Percentiles rank a stretch among this genome's conserved stretches.
These are phyloP conservation scores for Columbina picui DNA, from an alignment of 2,113 vertebrate species.

Conservation along the genomic window DNA sequence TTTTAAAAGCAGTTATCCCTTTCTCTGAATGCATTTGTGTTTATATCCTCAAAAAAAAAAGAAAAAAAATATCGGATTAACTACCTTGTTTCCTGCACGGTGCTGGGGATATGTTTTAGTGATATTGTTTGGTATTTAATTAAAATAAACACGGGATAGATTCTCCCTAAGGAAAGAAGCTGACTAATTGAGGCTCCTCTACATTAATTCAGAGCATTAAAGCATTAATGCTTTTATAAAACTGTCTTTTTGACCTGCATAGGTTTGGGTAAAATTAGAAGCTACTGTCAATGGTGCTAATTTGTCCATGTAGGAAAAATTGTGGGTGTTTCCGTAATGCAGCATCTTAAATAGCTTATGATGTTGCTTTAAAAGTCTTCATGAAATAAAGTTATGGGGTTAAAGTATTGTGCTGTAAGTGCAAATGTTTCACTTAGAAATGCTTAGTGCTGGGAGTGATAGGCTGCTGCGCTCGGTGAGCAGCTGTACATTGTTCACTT, in stretches of 20 bases:
- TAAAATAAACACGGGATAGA: not conserved
- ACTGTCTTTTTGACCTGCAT: not conserved
- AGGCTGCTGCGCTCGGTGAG: not conserved
- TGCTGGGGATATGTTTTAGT: not conserved
- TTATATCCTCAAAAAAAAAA: not conserved
- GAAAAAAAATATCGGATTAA: not conserved
- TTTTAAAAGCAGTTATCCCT: not conserved
- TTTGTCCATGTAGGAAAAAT: not conserved
- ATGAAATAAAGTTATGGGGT: not conserved
- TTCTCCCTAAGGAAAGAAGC: constrained; percentile 13
- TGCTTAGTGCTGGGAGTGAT: not conserved
- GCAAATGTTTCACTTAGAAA: not conserved
- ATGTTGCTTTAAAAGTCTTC: not conserved
- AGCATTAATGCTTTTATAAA: not conserved
- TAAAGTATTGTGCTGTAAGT: not conserved
- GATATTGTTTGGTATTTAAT: constrained; percentile 30
- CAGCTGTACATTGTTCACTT: not conserved
- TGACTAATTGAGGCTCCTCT: not conserved
- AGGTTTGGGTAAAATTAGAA: not conserved
- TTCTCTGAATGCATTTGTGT: not conserved
- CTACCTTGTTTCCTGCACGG: not conserved
- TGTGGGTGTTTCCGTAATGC: accelerated
- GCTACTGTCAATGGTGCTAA: not conserved
- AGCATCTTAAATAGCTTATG: not conserved
- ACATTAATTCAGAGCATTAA: not conserved